Percentiles rank a stretch among this genome's conserved stretches.
phyloP scores from a whole-genome alignment of 2,888 invertebrate species.

The Chloroclystis v-ata region DNA sequence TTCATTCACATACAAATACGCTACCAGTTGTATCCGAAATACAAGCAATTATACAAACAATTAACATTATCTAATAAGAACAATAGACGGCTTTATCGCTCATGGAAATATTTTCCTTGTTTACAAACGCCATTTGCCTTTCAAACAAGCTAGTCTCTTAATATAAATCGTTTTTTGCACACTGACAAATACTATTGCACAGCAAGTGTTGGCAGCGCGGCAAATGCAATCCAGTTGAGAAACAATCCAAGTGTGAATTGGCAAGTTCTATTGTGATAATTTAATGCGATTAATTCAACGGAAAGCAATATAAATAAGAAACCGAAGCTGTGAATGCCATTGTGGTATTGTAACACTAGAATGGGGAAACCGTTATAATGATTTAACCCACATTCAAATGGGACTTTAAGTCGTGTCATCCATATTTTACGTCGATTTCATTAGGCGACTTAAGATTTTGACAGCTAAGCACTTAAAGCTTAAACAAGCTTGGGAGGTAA shows the following conservation, averaged over 20 bases:
- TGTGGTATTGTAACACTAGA: slow-evolving; percentile 42
- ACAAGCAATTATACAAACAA: too few species aligned
- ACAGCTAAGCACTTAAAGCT: neutral
- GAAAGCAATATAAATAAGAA: slow-evolving; percentile 34
- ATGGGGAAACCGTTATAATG: slow-evolving; percentile 37
- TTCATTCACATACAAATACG: too few species aligned
- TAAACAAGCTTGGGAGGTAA: neutral
- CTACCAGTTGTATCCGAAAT: too few species aligned
- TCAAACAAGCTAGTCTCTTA: too few species aligned
- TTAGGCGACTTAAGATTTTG: neutral
- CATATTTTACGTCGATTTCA: neutral
- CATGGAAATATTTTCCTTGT: too few species aligned
- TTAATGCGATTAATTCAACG: slow-evolving; percentile 12
- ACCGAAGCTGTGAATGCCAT: slow-evolving; percentile 36
- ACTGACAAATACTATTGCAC: slow-evolving; percentile 11
- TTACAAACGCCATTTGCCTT: too few species aligned
- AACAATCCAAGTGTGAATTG: slow-evolving; percentile 7
- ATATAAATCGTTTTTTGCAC: slow-evolving; percentile 13
- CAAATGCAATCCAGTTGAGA: slow-evolving; percentile 2
- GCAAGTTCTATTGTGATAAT: slow-evolving; percentile 9
- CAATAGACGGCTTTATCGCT: too few species aligned
- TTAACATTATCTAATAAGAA: too few species aligned
- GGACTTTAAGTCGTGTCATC: slow-evolving; percentile 16
- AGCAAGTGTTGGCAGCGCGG: slow-evolving; percentile 4
- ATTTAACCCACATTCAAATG: slow-evolving; percentile 37